These are phyloP conservation scores for Cathartes aura DNA, from an alignment of 2,113 vertebrate species.

Conservation along the genomic window DNA sequence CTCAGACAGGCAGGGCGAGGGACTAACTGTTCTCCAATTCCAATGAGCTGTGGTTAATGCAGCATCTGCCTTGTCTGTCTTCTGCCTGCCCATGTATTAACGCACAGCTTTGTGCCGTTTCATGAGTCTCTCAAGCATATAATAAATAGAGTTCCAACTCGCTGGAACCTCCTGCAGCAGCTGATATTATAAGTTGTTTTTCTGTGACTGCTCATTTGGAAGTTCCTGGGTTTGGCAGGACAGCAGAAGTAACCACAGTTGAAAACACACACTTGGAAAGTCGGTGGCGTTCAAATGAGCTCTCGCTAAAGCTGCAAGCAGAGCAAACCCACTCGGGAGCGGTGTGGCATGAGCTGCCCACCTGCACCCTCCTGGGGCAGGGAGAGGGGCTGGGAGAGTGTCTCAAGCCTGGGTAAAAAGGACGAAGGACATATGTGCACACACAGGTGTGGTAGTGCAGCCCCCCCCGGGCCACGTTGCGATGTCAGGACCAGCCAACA, in stretches of 20 bases:
- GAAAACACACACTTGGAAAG: background rate
- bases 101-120: conserved; percentile 2
- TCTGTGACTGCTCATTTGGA: conserved; percentile 36
- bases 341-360: background rate
- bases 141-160: conserved; percentile 58
- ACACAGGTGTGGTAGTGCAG: background rate
- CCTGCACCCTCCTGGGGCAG: background rate
- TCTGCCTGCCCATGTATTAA: conserved; percentile 59
- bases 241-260: background rate
- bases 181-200: conserved; percentile 33
- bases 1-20: background rate
- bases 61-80: conserved; percentile 63
- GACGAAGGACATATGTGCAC: fast-evolving
- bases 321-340: background rate
- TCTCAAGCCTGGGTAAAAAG: background rate
- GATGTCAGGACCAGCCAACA: no score
- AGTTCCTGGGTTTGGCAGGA: conserved; percentile 8
- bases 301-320: background rate
- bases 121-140: conserved; percentile 24
- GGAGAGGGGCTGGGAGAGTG: no score
- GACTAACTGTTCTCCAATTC: conserved; percentile 35
- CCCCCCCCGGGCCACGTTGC: no score
- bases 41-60: conserved; percentile 55
- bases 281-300: fast-evolving
- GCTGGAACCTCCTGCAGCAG: conserved; percentile 62